Conservation (phyloP, 2,113 vertebrate genomes). For the Myrmophylax atrothorax region DNA sequence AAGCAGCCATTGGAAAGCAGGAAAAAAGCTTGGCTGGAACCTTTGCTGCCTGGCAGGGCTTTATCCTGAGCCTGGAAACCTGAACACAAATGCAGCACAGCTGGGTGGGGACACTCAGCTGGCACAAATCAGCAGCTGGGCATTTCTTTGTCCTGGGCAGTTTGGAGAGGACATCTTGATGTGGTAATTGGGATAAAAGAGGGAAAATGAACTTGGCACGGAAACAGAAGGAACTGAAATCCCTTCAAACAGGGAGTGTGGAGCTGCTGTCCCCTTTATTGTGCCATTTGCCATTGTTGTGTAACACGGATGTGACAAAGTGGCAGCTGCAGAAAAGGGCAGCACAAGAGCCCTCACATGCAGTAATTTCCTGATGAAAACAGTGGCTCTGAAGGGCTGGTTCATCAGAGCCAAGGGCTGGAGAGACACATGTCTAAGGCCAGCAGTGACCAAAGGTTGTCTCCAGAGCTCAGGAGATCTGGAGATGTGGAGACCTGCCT, state of each 20-base stretch:
- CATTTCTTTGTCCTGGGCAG: rapidly evolving
- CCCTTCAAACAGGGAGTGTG: neutral
- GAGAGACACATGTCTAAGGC: neutral
- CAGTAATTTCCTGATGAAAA: neutral
- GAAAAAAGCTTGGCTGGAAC: neutral
- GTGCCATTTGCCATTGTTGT: rapidly evolving
- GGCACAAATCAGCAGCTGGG: neutral
- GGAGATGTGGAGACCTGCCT: rapidly evolving
- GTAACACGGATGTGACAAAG: rapidly evolving
- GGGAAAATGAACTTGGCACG: neutral
- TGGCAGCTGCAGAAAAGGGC: neutral
- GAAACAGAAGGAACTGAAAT: neutral
- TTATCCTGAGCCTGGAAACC: neutral
- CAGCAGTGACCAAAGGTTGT: neutral
- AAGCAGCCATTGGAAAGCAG: neutral
- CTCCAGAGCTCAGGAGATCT: neutral
- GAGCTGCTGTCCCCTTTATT: neutral
- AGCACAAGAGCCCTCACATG: neutral
- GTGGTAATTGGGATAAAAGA: neutral
- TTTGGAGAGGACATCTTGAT: neutral
- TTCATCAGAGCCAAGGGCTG: neutral
- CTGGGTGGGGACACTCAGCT: neutral
- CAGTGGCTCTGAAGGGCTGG: rapidly evolving
- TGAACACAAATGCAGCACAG: neutral
- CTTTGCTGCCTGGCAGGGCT: neutral